Evolutionary conservation across 2,888 invertebrate genomes (phyloP).

Genomic region (Idaea dimidiata): DNA sequence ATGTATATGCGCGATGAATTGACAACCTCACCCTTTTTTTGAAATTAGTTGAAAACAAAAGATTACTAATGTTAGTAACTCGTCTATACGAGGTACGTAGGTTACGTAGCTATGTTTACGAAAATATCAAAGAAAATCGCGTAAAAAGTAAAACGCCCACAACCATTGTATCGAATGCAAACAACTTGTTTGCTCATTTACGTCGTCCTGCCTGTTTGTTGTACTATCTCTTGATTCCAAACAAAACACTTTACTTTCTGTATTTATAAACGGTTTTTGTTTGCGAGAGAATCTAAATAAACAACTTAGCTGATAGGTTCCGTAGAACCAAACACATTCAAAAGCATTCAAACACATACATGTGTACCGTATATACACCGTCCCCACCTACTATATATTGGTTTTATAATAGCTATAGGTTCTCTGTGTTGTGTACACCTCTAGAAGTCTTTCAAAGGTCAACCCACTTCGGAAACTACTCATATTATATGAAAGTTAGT

Average conservation of each 20-base stretch:
- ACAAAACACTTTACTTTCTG: conserved; percentile 29
- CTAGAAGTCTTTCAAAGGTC: neutral
- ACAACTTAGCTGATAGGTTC: neutral
- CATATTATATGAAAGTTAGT: too few species aligned
- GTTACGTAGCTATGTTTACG: neutral
- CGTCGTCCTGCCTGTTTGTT: conserved; percentile 49
- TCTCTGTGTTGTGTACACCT: neutral
- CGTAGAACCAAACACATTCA: neutral
- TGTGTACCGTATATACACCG: neutral
- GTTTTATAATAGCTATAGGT: neutral
- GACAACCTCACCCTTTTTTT: too few species aligned
- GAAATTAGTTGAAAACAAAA: too few species aligned
- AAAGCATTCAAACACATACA: too few species aligned
- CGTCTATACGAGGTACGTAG: too few species aligned
- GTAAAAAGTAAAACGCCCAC: conserved; percentile 24
- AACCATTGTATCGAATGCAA: conserved; percentile 40
- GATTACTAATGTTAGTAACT: too few species aligned
- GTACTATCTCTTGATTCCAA: conserved; percentile 32
- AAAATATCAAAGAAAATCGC: neutral
- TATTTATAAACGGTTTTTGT: neutral
- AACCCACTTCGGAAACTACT: neutral
- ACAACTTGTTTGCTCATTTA: conserved; percentile 53
- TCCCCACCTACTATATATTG: too few species aligned
- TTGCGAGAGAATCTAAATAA: conserved; percentile 1
- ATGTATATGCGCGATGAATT: too few species aligned